Percentiles rank a stretch among this genome's conserved stretches.
phyloP scores from a whole-genome alignment of 2,113 vertebrate species.

The Menidia beryllina region DNA sequence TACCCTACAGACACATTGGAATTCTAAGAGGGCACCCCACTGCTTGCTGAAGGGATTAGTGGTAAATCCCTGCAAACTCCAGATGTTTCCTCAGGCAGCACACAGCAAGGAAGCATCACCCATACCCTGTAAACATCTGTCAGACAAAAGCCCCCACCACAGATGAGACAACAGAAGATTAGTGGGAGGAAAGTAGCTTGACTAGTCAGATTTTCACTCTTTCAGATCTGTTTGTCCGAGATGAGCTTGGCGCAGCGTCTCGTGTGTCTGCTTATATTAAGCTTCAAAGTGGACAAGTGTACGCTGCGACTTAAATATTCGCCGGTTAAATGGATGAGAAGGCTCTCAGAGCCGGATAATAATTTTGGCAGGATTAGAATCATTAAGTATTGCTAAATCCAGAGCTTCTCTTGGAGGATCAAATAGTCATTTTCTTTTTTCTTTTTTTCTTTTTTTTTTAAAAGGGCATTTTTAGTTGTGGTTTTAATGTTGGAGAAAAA shows the following conservation, averaged over 20 bases:
- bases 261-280: slow-evolving; percentile 18
- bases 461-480: neutral
- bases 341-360: slow-evolving; percentile 2
- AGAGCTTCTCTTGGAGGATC: neutral
- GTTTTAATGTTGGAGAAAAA: neutral
- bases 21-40: slow-evolving; percentile 66
- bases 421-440: no score
- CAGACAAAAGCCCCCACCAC: slow-evolving; percentile 72
- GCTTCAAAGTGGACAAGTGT: slow-evolving; percentile 40
- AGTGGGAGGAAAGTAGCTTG: slow-evolving; percentile 64
- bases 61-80: slow-evolving; percentile 76
- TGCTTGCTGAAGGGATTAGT: slow-evolving; percentile 75
- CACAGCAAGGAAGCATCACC: slow-evolving; percentile 65
- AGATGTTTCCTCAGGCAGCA: slow-evolving; percentile 78
- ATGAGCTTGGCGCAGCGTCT: slow-evolving; percentile 37
- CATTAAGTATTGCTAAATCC: slow-evolving; percentile 1
- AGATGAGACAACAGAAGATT: slow-evolving; percentile 67
- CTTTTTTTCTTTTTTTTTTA: no score
- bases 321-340: slow-evolving; percentile 25
- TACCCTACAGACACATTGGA: slow-evolving; percentile 72
- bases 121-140: slow-evolving; percentile 81
- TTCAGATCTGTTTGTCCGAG: slow-evolving; percentile 60
- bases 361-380: neutral
- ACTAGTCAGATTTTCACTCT: slow-evolving; percentile 62
- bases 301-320: slow-evolving; percentile 14